phyloP scores from a whole-genome alignment of 2,888 invertebrate species.

The Mesochorus sp. region DNA sequence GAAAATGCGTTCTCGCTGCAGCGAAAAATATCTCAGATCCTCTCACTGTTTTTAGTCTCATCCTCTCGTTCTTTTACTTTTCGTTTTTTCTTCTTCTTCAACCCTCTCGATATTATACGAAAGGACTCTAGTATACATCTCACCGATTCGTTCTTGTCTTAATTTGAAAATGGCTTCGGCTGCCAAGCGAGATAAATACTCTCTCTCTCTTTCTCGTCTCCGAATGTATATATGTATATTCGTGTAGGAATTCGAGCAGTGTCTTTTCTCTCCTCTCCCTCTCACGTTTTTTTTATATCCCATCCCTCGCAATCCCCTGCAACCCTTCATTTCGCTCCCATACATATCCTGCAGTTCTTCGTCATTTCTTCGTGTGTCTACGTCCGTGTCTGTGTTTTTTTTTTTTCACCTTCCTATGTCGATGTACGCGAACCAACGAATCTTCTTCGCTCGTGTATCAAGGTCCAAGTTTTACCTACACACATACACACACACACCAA shows the following conservation, averaged over 20 bases:
- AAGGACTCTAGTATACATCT: constrained; percentile 58
- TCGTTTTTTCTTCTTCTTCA: too few relatives aligned
- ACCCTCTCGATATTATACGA: constrained; percentile 48
- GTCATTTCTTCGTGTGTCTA: constrained; percentile 54
- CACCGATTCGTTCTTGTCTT: constrained; percentile 61
- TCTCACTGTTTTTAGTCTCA: background rate
- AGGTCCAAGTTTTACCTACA: constrained; percentile 47
- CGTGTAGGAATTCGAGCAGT: background rate
- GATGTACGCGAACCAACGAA: constrained; percentile 25
- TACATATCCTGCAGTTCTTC: constrained; percentile 56
- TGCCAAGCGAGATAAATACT: constrained; percentile 63
- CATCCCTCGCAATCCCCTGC: constrained; percentile 32
- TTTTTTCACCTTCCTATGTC: constrained; percentile 32
- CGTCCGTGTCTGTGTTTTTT: constrained; percentile 46
- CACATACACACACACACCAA: background rate
- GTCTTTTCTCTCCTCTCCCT: background rate
- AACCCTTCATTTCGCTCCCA: constrained; percentile 50
- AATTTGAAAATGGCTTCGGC: constrained; percentile 63
- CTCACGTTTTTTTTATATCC: constrained; percentile 6
- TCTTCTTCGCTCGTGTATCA: constrained; percentile 38
- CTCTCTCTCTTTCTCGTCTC: too few relatives aligned
- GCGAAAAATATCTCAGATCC: constrained; percentile 46
- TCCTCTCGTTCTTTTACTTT: background rate
- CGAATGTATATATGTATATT: background rate
- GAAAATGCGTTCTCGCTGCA: constrained; percentile 31